phyloP scores from a whole-genome alignment of 2,113 vertebrate species.

The Tonatia bakeri region DNA sequence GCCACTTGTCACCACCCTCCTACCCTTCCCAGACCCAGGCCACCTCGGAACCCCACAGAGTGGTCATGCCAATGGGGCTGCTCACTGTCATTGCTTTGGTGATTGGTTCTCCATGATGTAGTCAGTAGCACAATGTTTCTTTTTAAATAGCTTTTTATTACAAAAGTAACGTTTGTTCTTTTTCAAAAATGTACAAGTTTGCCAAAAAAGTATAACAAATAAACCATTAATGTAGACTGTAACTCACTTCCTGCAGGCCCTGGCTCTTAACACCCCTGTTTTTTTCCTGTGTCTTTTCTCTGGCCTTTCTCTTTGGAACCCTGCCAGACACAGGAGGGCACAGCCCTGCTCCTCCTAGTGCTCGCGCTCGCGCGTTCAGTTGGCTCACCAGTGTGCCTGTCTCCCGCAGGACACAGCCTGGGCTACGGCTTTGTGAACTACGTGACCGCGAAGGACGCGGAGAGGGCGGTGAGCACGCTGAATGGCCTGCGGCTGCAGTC shows the following conservation, averaged over 20 bases:
- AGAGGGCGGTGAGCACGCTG: conserved; percentile 99
- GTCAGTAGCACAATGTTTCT: not conserved
- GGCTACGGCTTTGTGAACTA: conserved; percentile 99
- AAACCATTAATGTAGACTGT: not conserved
- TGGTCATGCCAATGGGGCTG: not conserved
- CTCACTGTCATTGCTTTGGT: not conserved
- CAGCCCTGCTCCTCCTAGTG: not conserved
- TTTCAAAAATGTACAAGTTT: not conserved
- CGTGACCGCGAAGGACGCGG: conserved; percentile 97
- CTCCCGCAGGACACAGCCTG: conserved; percentile 97
- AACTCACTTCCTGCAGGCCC: not conserved
- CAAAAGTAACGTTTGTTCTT: not conserved
- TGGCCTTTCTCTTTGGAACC: not conserved
- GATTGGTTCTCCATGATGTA: not conserved
- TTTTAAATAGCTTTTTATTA: not conserved
- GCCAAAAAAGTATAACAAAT: not conserved
- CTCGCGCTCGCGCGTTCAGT: not conserved
- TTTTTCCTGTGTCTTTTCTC: not conserved
- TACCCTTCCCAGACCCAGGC: not conserved
- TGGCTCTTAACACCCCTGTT: too few species aligned
- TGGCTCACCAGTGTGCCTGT: not conserved
- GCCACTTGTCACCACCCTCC: not conserved
- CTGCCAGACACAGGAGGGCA: not conserved
- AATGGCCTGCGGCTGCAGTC: conserved; percentile 99
- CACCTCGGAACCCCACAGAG: too few species aligned